Evolutionary conservation across 1,140 invertebrate species (phyloP).

Genomic region (Scaptomyza hsui): DNA sequence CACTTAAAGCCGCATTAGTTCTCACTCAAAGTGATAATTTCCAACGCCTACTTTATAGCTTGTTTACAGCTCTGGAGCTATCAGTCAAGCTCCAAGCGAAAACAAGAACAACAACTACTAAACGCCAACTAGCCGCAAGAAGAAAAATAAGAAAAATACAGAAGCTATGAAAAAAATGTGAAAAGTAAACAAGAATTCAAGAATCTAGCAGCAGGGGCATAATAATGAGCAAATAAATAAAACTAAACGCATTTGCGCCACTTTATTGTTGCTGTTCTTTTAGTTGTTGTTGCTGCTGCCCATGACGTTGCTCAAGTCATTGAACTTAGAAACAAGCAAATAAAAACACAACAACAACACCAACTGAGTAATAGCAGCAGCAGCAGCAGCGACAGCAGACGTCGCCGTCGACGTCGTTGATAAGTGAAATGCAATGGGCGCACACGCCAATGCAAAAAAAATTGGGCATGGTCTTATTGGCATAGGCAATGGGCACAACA

Average conservation of each 20-base stretch:
- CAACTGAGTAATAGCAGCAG: conserved; percentile 20
- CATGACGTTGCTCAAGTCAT: conserved; percentile 80
- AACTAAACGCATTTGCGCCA: conserved; percentile 79
- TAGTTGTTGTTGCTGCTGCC: conserved; percentile 56
- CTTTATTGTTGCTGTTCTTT: conserved; percentile 59
- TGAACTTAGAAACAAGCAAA: conserved; percentile 75
- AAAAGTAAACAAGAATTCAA: conserved; percentile 73
- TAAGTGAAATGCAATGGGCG: conserved; percentile 76
- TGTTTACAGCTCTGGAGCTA: conserved; percentile 70
- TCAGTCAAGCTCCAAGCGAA: conserved; percentile 50
- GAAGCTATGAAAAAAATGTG: conserved; percentile 64
- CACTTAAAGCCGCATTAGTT: conserved; percentile 4
- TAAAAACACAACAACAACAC: conserved; percentile 62
- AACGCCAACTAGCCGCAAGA: conserved; percentile 16
- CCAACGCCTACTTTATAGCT: conserved; percentile 61
- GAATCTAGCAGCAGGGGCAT: conserved; percentile 60
- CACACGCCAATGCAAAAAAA: conserved; percentile 25
- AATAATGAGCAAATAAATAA: conserved; percentile 80
- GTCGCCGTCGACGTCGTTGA: conserved; percentile 37
- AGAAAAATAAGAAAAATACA: conserved; percentile 13
- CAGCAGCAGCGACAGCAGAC: conserved; percentile 24
- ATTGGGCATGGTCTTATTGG: conserved; percentile 48
- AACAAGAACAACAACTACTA: conserved; percentile 29
- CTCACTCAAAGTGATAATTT: conserved; percentile 63
- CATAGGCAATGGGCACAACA: conserved; percentile 45